Base-by-base conservation (phyloP, 2,888 invertebrate species). In the Microplitis manilae region DNA sequence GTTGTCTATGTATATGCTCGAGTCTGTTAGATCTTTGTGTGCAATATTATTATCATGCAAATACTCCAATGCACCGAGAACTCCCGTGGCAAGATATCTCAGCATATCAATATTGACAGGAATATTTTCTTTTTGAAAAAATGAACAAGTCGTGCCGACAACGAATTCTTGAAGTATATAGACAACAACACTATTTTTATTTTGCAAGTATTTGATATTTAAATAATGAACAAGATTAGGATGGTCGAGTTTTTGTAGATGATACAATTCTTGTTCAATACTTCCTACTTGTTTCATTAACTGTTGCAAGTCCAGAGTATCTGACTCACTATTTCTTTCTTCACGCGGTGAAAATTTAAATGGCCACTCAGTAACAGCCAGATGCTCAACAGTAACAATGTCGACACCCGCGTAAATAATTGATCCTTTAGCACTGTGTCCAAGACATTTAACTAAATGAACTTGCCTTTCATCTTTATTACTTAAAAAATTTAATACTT, bases 21-120 rank as follows among this genome's bases (percentile, higher is more conserved):
- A 93, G 83, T 94, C 94, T 78, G 94, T 91, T n/a, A 98, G 90
- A 89, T 96, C 94, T 85, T 94, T 94, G 88, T 98, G 97, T 17
- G 96, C 93, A 1, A 97, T 94, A 81, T 95, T 95, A 80, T 94
- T 95, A 83, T 94, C 92, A 87, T 98, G 97, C 75, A 98, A 91
- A 87, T 94, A 96, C 61, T 93, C 93, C 59, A 97, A 90, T 9
- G 95, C 96, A 73, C 93, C 92, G 4, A 97, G 91, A 40, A 97
- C 92, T 41, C 95, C 96, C 68, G 91, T 91, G 0, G 94, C 94
- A 50, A 96, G 92, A 86, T 93, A 92, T 50, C 94, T 92, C 7
- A 96, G 85, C 75, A 94, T 88, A 76, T 92, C 92, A 6, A 91
- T 86, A 67, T 92, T 92, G 15, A 93, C 86, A 60, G 92, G 90